Evolutionary conservation across 2,797 vertebrate genomes (phyloP).

Genomic region (Onychomys torridus): DNA sequence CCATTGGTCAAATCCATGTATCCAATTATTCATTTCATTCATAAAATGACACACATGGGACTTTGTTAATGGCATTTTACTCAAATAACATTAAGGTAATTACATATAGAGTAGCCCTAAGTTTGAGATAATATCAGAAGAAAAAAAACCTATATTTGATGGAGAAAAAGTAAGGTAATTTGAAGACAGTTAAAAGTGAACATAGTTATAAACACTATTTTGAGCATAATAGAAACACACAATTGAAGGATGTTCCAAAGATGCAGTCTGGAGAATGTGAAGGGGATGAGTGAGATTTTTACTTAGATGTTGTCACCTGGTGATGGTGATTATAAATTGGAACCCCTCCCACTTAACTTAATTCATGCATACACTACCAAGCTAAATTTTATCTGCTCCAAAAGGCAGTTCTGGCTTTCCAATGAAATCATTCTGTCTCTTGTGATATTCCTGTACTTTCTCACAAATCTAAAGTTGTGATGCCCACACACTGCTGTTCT

Average conservation of each 20-base stretch:
- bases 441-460: not conserved
- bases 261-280: not conserved
- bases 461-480: no score
- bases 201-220: not conserved
- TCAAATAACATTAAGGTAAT: not conserved
- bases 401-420: not conserved
- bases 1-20: not conserved
- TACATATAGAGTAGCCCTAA: not conserved
- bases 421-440: not conserved
- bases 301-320: not conserved
- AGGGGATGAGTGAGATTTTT: not conserved
- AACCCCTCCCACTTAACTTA: not conserved
- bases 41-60: conserved; percentile 1
- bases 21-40: not conserved
- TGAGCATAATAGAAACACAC: not conserved
- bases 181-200: conserved; percentile 9
- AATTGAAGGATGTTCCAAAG: not conserved
- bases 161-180: not conserved
- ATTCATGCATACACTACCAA: not conserved
- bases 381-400: not conserved
- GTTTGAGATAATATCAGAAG: not conserved
- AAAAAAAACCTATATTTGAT: not conserved
- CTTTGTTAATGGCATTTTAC: not conserved
- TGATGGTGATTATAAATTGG: not conserved
- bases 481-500: not conserved